Percentiles rank a stretch among this genome's conserved stretches.
Evolutionary conservation across 92 coral and sea anemone species (phyloP).

Genomic region (Blastomussa wellsi): DNA sequence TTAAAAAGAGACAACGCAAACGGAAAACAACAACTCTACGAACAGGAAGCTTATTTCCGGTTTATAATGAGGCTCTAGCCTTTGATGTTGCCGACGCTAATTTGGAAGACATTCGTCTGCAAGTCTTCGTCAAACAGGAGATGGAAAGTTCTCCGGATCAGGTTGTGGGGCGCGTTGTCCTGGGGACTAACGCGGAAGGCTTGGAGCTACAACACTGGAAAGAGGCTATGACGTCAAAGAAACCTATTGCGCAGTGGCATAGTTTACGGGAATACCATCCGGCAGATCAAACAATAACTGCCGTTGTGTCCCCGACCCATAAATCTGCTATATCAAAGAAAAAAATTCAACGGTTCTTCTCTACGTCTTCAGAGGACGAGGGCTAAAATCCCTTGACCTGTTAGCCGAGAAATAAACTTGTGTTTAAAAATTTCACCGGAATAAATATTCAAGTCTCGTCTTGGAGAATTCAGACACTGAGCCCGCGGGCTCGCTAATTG

Average conservation of each 20-base stretch:
- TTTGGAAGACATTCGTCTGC: conserved; percentile 85
- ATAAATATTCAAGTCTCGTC: background rate
- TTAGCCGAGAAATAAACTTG: background rate
- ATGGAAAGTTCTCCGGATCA: conserved; percentile 89
- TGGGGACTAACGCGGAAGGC: conserved; percentile 84
- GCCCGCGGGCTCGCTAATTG: background rate
- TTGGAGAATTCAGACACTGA: background rate
- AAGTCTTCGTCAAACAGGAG: conserved; percentile 88
- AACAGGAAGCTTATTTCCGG: conserved; percentile 85
- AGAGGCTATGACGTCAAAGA: conserved; percentile 95
- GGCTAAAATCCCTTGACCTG: conserved; percentile 33
- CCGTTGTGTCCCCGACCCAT: conserved; percentile 35
- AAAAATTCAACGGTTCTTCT: conserved; percentile 61
- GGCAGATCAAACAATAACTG: conserved; percentile 49
- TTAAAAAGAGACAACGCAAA: conserved; percentile 80
- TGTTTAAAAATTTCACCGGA: background rate
- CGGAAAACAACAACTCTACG: conserved; percentile 87
- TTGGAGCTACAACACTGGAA: conserved; percentile 88
- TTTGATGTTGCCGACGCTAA: conserved; percentile 90
- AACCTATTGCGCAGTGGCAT: conserved; percentile 98
- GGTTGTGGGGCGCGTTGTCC: conserved; percentile 89
- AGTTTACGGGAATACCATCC: conserved; percentile 74
- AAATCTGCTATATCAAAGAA: conserved; percentile 41
- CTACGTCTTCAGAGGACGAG: conserved; percentile 72
- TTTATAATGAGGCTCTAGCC: conserved; percentile 98